Evolutionary conservation across 1,140 invertebrate genomes (phyloP).

Genomic region (Polypedilum pembai): DNA sequence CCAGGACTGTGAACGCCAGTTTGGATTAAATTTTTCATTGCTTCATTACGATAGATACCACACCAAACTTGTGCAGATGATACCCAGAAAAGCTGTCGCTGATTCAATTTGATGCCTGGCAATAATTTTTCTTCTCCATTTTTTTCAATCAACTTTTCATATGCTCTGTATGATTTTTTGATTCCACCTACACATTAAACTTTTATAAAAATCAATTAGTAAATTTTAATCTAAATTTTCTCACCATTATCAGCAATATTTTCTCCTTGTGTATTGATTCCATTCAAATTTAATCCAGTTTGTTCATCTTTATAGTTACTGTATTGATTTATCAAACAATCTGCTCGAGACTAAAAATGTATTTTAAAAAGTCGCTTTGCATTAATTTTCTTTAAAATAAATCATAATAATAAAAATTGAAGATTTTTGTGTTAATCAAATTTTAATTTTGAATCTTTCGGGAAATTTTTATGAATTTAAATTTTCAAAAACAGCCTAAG

Average conservation of each 20-base stretch:
- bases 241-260: conserved; percentile 54
- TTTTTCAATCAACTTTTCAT: conserved; percentile 43
- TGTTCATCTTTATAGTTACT: conserved; percentile 49
- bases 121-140: conserved; percentile 43
- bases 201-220: too few species aligned
- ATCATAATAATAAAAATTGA: too few species aligned
- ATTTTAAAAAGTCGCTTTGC: too few species aligned
- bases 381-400: too few species aligned
- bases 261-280: conserved; percentile 56
- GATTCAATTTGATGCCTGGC: conserved; percentile 44
- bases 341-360: too few species aligned
- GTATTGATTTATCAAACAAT: conserved; percentile 66
- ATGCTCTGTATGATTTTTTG: conserved; percentile 54
- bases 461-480: too few species aligned
- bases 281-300: conserved; percentile 46
- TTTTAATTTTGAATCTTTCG: too few species aligned
- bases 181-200: conserved; percentile 40
- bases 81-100: conserved; percentile 69
- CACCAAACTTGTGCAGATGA: conserved; percentile 59
- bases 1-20: conserved; percentile 65
- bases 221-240: neutral
- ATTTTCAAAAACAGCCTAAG: too few species aligned
- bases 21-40: conserved; percentile 56
- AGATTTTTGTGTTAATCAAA: too few species aligned
- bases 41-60: conserved; percentile 58